Conservation (phyloP, 1,140 invertebrate genomes). For the Ditylenchus dipsaci region DNA sequence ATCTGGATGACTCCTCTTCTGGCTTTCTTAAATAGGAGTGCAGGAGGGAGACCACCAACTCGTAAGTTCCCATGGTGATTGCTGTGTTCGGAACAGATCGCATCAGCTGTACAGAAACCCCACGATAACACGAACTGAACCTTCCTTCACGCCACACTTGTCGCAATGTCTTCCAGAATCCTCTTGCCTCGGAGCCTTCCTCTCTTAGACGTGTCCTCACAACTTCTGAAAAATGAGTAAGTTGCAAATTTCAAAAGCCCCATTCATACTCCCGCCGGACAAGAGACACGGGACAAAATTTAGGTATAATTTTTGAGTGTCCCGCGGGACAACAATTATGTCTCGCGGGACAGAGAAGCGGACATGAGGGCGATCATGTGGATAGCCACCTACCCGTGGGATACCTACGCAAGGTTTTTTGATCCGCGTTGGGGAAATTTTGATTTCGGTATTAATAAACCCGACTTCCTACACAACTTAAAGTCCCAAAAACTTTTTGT, state of each 20-base stretch:
- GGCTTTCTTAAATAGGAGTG: constrained; percentile 21
- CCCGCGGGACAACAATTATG: too few relatives aligned
- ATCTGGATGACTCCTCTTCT: constrained; percentile 5
- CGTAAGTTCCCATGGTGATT: constrained; percentile 43
- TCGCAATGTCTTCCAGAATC: constrained; percentile 32
- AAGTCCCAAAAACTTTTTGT: too few relatives aligned
- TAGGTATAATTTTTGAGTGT: too few relatives aligned
- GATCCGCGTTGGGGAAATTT: too few relatives aligned
- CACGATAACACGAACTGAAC: constrained; percentile 22
- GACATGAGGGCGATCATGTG: constrained; percentile 12
- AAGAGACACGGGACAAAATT: too few relatives aligned
- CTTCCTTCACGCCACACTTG: constrained; percentile 34
- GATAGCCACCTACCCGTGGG: too few relatives aligned
- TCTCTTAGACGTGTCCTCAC: constrained; percentile 45
- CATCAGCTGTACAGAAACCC: constrained; percentile 36
- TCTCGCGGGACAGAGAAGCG: constrained; percentile 1
- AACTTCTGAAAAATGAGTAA: constrained; percentile 34
- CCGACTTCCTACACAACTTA: neutral
- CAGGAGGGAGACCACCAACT: constrained; percentile 29
- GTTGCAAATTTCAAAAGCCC: too few relatives aligned
- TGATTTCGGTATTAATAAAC: too few relatives aligned
- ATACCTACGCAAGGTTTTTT: too few relatives aligned
- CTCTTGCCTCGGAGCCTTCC: constrained; percentile 29
- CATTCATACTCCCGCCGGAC: too few relatives aligned
- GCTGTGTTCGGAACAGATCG: constrained; percentile 41